These are phyloP conservation scores for Ciconia nigra DNA, from an alignment of 2,797 vertebrate species.

Conservation along the genomic window DNA sequence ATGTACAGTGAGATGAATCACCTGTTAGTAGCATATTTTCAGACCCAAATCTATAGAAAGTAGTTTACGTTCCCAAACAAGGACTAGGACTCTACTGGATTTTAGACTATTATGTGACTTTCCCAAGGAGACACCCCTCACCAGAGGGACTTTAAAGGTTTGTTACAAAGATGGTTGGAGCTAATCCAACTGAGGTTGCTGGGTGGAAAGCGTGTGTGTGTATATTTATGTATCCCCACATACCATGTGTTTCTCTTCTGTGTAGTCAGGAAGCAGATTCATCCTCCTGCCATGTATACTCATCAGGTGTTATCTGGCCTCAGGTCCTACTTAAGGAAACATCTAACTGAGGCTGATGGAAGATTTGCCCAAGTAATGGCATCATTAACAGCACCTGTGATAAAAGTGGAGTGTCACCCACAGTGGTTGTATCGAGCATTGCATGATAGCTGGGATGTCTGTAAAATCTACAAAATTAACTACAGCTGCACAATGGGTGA, in stretches of 20 bases:
- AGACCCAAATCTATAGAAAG: neutral
- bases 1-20: neutral
- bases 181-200: neutral
- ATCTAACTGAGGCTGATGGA: neutral
- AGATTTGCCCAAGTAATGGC: neutral
- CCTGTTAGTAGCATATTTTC: neutral
- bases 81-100: neutral
- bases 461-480: slow-evolving; percentile 68
- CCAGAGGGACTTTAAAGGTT: neutral
- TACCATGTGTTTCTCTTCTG: slow-evolving; percentile 17
- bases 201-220: neutral
- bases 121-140: slow-evolving; percentile 11
- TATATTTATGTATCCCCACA: neutral
- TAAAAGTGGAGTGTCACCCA: slow-evolving; percentile 60
- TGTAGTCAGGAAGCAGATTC: neutral
- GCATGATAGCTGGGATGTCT: slow-evolving; percentile 62
- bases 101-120: neutral
- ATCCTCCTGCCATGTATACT: neutral
- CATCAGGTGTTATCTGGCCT: slow-evolving; percentile 18
- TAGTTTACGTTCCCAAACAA: neutral
- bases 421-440: slow-evolving; percentile 42
- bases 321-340: slow-evolving; percentile 9
- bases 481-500: slow-evolving; percentile 67
- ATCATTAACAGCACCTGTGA: neutral
- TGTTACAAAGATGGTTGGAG: neutral